phyloP scores from a whole-genome alignment of 2,113 vertebrate genomes.

The Chaenogobius annularis region DNA sequence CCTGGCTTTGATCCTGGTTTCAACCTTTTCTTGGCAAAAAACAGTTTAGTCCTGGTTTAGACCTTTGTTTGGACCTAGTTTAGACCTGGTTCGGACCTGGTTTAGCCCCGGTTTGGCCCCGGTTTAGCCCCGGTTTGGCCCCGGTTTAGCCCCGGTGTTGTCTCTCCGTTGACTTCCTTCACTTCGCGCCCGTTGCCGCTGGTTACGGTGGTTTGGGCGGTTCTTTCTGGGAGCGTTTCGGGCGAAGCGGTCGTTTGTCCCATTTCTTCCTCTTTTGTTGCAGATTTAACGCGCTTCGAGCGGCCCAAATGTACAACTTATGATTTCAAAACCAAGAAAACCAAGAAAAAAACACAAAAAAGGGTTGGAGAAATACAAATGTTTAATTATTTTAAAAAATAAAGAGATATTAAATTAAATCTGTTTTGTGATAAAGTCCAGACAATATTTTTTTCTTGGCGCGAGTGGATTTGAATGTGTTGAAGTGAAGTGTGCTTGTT shows the following conservation, averaged over 20 bases:
- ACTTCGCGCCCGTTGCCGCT: background rate
- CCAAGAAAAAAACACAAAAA: constrained; percentile 57
- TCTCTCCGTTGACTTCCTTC: background rate
- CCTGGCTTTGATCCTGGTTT: no score
- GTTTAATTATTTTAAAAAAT: constrained; percentile 87
- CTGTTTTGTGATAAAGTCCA: constrained; percentile 80
- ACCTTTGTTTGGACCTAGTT: background rate
- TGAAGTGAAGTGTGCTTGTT: background rate
- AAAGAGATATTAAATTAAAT: constrained; percentile 86
- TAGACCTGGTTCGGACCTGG: background rate
- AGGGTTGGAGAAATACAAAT: constrained; percentile 82
- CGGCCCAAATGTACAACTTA: constrained; percentile 54
- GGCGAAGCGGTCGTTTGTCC: background rate
- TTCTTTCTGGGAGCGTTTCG: background rate
- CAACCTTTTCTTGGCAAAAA: no score
- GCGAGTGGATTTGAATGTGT: no score
- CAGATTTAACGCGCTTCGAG: constrained; percentile 1
- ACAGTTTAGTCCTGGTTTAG: no score
- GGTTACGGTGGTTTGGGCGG: no score
- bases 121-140: no score
- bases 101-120: no score
- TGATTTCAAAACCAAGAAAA: constrained; percentile 73
- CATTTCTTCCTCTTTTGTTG: background rate
- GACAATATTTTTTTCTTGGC: background rate
- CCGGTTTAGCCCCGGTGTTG: no score